Evolutionary conservation across 2,797 vertebrate genomes (phyloP), one percentile per base, ranked within the genome.

Genomic region (Lycodopsis pacificus): DNA sequence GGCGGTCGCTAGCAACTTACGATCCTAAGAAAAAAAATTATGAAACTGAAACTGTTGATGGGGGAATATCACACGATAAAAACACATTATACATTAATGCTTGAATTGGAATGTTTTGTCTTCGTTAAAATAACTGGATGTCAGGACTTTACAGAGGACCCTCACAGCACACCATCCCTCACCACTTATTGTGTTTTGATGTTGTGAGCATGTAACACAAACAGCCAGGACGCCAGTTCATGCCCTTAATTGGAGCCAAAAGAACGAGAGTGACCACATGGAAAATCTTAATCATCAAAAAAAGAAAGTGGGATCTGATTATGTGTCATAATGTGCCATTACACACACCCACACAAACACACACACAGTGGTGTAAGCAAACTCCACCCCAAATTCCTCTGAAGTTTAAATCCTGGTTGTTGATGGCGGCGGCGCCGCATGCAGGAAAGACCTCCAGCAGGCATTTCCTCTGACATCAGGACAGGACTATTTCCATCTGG

Each of bases 1-100:
- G 74, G 98, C 98, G 14, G 97, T 97, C 36, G 96, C 97, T 88
- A 99, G 95, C 82, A 99, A 94, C 92, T 99, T 99, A 73, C 97
- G 97, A 93, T 99, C 98, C 98, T 99, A 73, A 65, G 81, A 80
- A 91, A 79, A 58, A 58, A 69, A 64, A 67, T 58, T n/a, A n/a
- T 0, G n/a, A 79, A 53, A 38, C n/a, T 30, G 3, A 11, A 17
- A 46, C n/a, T 7, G 30, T 15, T 27, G 19, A 3, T 14, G 38
- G 42, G 25, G 9, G 25, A 22, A 66, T 32, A 19, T 30, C 17
- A 1, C 13, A 1, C 1, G 15, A 32, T 40, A 32, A 42, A 7
- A 34, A 34, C 2, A 8, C 7, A 27, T 49, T 46, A 58, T 4
- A 54, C 36, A 53, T 13, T 25, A 53, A 53, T 14, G 51, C 11